Conservation (phyloP, 2,888 invertebrate genomes). For the Mongoloraphidia duomilia region DNA sequence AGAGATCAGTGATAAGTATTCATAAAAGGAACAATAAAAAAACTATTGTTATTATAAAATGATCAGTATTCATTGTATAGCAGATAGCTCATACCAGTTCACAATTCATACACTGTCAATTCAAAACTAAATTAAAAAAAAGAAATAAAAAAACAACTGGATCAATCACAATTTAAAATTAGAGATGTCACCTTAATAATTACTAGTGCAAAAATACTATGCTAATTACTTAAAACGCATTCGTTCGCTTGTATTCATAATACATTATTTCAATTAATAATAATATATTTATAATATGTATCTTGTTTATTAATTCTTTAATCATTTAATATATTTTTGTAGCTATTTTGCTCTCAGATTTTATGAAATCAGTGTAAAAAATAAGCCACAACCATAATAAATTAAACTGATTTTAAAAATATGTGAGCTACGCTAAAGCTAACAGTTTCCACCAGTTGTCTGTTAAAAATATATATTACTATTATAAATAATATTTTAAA, state of each 20-base stretch:
- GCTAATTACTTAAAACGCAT: conserved; percentile 21
- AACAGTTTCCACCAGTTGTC: no score
- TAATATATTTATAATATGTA: conserved; percentile 4
- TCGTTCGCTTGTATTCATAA: conserved; percentile 19
- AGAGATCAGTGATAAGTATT: no score
- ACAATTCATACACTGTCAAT: no score
- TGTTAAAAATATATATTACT: no score
- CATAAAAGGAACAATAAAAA: no score
- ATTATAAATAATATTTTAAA: no score
- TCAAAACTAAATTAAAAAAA: background rate
- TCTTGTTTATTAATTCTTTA: background rate
- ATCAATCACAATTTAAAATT: conserved; percentile 26
- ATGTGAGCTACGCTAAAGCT: no score
- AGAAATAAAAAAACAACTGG: conserved; percentile 14
- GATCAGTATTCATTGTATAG: no score
- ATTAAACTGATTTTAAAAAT: no score
- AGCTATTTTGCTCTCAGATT: background rate
- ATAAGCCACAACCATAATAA: no score
- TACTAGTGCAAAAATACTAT: conserved; percentile 34
- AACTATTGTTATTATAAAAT: no score
- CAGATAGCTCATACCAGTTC: no score
- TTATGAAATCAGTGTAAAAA: background rate
- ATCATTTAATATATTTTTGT: background rate
- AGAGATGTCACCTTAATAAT: conserved; percentile 24
- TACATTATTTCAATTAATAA: conserved; percentile 3